phyloP scores from a whole-genome alignment of 2,797 vertebrate species.

The Lutjanus campechanus region DNA sequence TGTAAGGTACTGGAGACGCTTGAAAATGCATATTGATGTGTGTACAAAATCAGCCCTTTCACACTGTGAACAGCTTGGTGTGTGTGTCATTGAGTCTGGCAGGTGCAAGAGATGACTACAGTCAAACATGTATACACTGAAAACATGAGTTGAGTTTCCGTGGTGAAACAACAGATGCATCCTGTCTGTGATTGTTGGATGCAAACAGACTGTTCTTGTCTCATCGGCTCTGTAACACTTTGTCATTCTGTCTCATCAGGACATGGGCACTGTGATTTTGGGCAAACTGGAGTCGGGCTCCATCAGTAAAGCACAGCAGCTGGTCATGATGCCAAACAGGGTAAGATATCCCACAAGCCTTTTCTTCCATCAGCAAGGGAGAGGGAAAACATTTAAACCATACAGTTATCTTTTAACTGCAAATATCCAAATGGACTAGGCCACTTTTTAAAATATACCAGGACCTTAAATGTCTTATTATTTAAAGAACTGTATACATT shows the following conservation, averaged over 20 bases:
- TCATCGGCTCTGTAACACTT: background rate
- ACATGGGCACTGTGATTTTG: constrained; percentile 98
- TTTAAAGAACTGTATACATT: too few species aligned
- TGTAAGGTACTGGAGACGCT: too few species aligned
- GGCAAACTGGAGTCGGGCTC: constrained; percentile 97
- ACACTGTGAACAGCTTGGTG: background rate
- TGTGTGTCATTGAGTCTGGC: background rate
- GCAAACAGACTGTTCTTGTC: background rate
- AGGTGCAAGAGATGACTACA: too few species aligned
- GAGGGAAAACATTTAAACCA: background rate
- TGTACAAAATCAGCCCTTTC: background rate
- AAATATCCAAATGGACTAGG: too few species aligned
- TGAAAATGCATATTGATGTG: too few species aligned
- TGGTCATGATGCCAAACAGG: constrained; percentile 99
- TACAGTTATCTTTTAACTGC: too few species aligned
- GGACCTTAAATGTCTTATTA: too few species aligned
- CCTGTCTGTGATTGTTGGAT: background rate
- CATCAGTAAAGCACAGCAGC: constrained; percentile 97
- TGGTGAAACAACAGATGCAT: background rate
- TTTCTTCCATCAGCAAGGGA: background rate
- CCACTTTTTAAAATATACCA: too few species aligned
- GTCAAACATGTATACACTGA: background rate
- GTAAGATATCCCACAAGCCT: constrained; percentile 75
- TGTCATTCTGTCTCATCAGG: constrained; percentile 80
- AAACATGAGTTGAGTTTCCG: background rate